Conservation (phyloP, 2,888 invertebrate genomes). For the Oeneis ivallda region DNA sequence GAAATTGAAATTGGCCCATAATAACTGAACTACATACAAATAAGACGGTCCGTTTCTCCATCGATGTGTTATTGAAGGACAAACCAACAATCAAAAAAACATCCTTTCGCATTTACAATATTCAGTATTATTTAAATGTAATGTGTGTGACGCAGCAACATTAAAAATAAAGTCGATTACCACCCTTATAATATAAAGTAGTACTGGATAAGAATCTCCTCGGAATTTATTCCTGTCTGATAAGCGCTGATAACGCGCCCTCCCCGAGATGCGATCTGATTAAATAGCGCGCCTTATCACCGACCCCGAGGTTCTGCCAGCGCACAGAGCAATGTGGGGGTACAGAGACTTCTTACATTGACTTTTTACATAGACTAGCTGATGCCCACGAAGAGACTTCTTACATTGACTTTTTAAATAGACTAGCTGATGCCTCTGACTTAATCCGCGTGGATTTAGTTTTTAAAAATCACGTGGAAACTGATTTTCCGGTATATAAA, state of each 20-base stretch:
- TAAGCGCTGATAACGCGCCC: conserved; percentile 49
- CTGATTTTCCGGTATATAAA: too few relatives aligned
- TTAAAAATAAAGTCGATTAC: conserved; percentile 18
- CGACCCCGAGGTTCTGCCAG: conserved; percentile 29
- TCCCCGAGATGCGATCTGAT: conserved; percentile 35
- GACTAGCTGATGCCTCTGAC: too few relatives aligned
- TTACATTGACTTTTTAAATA: neutral
- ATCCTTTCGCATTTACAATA: too few relatives aligned
- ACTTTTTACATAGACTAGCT: neutral
- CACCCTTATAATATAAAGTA: conserved; percentile 20
- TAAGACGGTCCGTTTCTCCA: too few relatives aligned
- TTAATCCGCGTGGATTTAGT: too few relatives aligned
- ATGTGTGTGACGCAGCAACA: neutral
- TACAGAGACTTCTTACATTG: conserved; percentile 33
- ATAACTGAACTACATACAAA: too few relatives aligned
- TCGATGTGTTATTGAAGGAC: too few relatives aligned
- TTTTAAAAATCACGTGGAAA: too few relatives aligned
- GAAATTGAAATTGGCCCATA: too few relatives aligned
- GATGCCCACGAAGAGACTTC: conserved; percentile 38
- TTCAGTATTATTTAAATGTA: neutral
- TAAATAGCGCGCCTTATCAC: conserved; percentile 34
- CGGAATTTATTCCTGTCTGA: conserved; percentile 63
- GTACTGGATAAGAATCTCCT: conserved; percentile 51
- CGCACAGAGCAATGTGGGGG: conserved; percentile 47
- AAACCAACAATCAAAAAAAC: too few relatives aligned